phyloP scores from a whole-genome alignment of 2,797 vertebrate species.

The Apogon talboti region DNA sequence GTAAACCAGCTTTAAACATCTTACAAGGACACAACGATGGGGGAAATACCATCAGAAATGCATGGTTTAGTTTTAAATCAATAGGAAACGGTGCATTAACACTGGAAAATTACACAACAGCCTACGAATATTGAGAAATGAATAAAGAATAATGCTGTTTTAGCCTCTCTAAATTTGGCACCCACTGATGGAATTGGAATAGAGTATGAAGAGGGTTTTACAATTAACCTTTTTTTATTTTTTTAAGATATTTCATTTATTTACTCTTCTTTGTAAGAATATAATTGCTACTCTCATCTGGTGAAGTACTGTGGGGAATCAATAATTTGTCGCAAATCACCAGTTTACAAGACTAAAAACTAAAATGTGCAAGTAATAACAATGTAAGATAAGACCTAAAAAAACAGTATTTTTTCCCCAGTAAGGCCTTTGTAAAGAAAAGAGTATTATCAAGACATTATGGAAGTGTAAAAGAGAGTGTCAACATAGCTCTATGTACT shows the following conservation, averaged over 20 bases:
- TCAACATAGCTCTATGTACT: background rate
- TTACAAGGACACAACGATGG: slow-evolving; percentile 6
- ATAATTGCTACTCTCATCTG: slow-evolving; percentile 30
- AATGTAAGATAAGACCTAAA: slow-evolving; percentile 36
- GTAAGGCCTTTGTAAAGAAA: slow-evolving; percentile 11
- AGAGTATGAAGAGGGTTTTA: background rate
- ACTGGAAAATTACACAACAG: background rate
- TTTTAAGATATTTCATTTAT: slow-evolving; percentile 24
- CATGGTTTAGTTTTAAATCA: slow-evolving; percentile 11
- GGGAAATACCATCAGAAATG: slow-evolving; percentile 2
- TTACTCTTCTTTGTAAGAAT: slow-evolving; percentile 28
- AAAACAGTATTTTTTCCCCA: background rate
- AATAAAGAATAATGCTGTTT: background rate
- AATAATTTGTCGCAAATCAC: slow-evolving; percentile 51
- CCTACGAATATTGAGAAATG: background rate
- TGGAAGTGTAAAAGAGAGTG: slow-evolving; percentile 5
- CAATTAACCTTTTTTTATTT: slow-evolving; percentile 14
- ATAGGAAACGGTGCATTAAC: background rate
- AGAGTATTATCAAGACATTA: background rate
- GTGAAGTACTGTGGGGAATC: slow-evolving; percentile 29
- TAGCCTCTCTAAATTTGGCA: slow-evolving; percentile 5
- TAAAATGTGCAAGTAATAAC: slow-evolving; percentile 29
- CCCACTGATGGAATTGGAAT: slow-evolving; percentile 1
- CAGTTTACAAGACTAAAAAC: slow-evolving; percentile 50
- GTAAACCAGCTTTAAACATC: slow-evolving; percentile 41